Conservation (phyloP, 1,140 invertebrate genomes). For the Colletes gigas region DNA sequence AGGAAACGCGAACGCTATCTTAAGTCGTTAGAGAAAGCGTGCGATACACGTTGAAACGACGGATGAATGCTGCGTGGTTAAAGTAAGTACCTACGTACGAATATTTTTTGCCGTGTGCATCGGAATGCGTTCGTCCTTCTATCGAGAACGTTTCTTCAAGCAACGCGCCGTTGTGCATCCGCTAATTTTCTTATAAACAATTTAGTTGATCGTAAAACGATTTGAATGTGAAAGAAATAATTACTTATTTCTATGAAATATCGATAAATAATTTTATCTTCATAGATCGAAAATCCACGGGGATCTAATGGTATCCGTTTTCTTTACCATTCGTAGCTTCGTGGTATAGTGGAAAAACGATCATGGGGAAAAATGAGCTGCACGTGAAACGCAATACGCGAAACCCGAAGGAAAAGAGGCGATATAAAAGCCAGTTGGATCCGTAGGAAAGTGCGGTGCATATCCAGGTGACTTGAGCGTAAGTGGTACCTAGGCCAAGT, state of each 20-base stretch:
- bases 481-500: constrained; percentile 54
- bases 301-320: neutral
- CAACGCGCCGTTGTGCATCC: neutral
- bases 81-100: constrained; percentile 26
- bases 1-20: constrained; percentile 36
- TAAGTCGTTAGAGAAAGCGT: constrained; percentile 55
- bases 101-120: neutral
- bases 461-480: constrained; percentile 40
- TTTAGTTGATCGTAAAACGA: too few relatives aligned
- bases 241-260: too few relatives aligned
- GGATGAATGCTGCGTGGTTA: constrained; percentile 40
- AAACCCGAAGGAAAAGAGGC: constrained; percentile 10
- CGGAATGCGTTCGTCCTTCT: neutral
- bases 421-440: constrained; percentile 35
- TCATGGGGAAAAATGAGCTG: constrained; percentile 1
- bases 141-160: neutral
- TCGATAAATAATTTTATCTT: neutral
- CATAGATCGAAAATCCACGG: neutral
- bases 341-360: neutral
- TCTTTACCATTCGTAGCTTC: neutral
- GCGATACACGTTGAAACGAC: constrained; percentile 26
- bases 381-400: constrained; percentile 41
- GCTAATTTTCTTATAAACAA: neutral
- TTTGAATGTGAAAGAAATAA: neutral
- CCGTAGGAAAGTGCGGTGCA: constrained; percentile 44